Percentiles rank a stretch among this genome's conserved stretches.
These are phyloP conservation scores for Chalcosyrphus nemorum DNA, from an alignment of 2,888 invertebrate genomes.

Conservation along the genomic window DNA sequence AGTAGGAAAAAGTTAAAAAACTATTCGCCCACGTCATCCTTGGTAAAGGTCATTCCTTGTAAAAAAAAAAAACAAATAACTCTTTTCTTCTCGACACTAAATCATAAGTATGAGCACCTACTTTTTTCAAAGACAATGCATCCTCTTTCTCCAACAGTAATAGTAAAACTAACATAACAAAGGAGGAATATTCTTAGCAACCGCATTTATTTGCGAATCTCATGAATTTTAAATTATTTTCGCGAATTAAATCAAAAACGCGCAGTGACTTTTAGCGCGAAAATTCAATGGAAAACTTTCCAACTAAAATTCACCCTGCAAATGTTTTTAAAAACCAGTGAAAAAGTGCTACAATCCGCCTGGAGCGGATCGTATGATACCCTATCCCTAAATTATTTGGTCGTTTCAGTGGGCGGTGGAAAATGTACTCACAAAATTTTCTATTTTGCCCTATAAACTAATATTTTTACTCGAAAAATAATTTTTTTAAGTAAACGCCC, in stretches of 20 bases:
- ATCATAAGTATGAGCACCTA: background rate
- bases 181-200: background rate
- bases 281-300: slow-evolving; percentile 22
- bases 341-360: too few relatives aligned
- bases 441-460: too few relatives aligned
- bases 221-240: slow-evolving; percentile 37
- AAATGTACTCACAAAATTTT: too few relatives aligned
- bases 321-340: background rate
- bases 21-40: background rate
- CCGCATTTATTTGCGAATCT: background rate
- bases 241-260: slow-evolving; percentile 2
- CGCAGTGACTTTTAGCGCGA: background rate
- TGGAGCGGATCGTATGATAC: too few relatives aligned
- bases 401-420: too few relatives aligned
- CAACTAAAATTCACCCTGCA: background rate
- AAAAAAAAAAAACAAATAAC: too few relatives aligned
- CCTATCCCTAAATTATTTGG: too few relatives aligned
- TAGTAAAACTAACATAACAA: background rate
- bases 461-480: too few relatives aligned
- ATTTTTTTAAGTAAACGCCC: too few relatives aligned
- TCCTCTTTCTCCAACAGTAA: background rate
- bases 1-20: background rate
- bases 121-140: background rate
- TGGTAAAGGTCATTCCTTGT: background rate
- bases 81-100: too few relatives aligned